phyloP scores from a whole-genome alignment of 37 sponge, comb jelly and placozoan species.

The Ephydatia muelleri region DNA sequence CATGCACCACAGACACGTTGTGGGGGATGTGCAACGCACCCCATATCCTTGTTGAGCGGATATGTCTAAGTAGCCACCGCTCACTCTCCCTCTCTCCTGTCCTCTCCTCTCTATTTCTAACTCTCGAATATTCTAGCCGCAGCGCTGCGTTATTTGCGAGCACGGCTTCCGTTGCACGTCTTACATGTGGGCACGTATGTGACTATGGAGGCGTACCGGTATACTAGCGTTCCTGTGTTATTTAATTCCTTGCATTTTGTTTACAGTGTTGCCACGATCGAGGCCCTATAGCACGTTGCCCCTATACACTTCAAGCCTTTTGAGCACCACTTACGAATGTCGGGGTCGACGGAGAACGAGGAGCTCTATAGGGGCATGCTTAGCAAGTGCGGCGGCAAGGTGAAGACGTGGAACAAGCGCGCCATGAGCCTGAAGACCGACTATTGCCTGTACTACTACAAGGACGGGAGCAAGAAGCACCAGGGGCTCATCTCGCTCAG shows the following conservation, averaged over 20 bases:
- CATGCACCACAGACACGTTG: too few relatives aligned
- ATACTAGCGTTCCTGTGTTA: not conserved
- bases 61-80: too few relatives aligned
- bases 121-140: too few relatives aligned
- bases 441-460: slow-evolving; percentile 72
- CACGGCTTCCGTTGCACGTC: too few relatives aligned
- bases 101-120: too few relatives aligned
- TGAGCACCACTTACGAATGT: not conserved
- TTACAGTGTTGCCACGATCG: not conserved
- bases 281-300: not conserved
- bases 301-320: too few relatives aligned
- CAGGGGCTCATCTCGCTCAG: slow-evolving; percentile 56
- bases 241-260: slow-evolving; percentile 9
- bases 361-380: slow-evolving; percentile 43
- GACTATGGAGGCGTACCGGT: not conserved
- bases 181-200: not conserved
- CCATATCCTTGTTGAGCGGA: too few relatives aligned
- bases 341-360: not conserved
- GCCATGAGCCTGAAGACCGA: slow-evolving; percentile 57
- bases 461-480: slow-evolving; percentile 47
- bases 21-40: too few relatives aligned
- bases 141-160: too few relatives aligned
- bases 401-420: slow-evolving; percentile 77
- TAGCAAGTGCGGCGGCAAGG: slow-evolving; percentile 62
- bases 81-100: too few relatives aligned